Evolutionary conservation across 2,797 vertebrate genomes (phyloP), one percentile per base, ranked within the genome.

Genomic region (Sebastes flavidus): DNA sequence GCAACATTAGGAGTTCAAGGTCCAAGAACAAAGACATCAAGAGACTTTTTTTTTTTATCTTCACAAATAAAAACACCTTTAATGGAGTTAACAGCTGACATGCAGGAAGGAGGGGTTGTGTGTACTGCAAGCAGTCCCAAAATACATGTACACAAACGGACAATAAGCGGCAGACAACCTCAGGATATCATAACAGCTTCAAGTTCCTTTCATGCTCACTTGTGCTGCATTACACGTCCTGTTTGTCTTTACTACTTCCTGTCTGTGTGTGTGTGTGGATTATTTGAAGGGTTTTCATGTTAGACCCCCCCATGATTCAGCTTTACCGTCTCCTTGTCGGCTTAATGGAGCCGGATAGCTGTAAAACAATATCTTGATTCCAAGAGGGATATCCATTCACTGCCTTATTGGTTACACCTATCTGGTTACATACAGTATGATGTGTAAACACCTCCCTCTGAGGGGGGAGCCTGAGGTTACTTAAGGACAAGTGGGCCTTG

Each of bases 181-280:
- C 81, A 83, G 67, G 82, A 84, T 85, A 80, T 88, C 62, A 70
- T 20, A 12, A 2, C 10, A 68, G 69, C 62, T 63, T 18, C 9
- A 56, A 32, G 61, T 84, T 93, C 82, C 86, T 70, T 77, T 83
- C 74, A 62, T 1, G 55, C 70, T 83, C 67, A 65, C 38, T 65
- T 77, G 55, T 59, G 61, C 42, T 56, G 49, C 20, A 27, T 72
- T 80, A 84, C 75, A 87, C 77, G 56, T 93, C 87, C 88, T 87
- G 82, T 91, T 78, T 90, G 86, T 86, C 68, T 88, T 78, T 81
- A 90, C 82, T 59, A 88, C 84, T 93, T 94, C 90, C 78, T 89
- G 14, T 72, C 55, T 84, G n/a, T 61, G 24, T 38, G 54, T 12
- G 32, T 11, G 66, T 18, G 71, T 67, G 65, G 14, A 38, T 75